Conservation (phyloP, 2,797 vertebrate species). For the Danionella dracula region DNA sequence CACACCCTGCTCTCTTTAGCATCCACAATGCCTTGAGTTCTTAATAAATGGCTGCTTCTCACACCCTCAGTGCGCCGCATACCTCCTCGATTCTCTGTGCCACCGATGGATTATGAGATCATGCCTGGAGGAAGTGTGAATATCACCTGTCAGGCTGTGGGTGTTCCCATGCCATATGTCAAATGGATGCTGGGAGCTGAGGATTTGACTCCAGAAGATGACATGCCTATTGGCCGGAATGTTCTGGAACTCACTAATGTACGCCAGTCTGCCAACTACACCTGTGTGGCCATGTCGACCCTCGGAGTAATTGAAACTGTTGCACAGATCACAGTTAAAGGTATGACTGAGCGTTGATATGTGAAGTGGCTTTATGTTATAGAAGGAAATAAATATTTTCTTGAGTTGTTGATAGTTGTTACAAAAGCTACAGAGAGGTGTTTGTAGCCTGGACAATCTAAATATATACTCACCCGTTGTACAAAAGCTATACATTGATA, state of each 20-base stretch:
- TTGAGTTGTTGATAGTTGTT: too few species aligned
- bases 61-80: constrained; percentile 84
- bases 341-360: constrained; percentile 52
- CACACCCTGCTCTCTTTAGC: not conserved
- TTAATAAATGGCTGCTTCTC: constrained; percentile 34
- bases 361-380: not conserved
- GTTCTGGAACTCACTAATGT: constrained; percentile 96
- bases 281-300: constrained; percentile 98
- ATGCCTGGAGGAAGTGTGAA: constrained; percentile 98
- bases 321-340: constrained; percentile 97
- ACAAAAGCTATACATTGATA: too few species aligned
- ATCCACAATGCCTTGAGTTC: constrained; percentile 15
- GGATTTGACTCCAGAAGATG: constrained; percentile 96
- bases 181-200: constrained; percentile 99
- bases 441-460: too few species aligned
- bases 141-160: constrained; percentile 97
- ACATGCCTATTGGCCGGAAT: constrained; percentile 98
- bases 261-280: constrained; percentile 96
- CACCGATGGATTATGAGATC: constrained; percentile 95
- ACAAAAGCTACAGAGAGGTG: too few species aligned
- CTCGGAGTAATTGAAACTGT: constrained; percentile 98
- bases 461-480: too few species aligned
- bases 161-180: constrained; percentile 98
- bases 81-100: constrained; percentile 95
- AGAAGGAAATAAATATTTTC: too few species aligned